These are phyloP conservation scores for Etheostoma perlongum DNA, from an alignment of 2,797 vertebrate genomes.

Conservation along the genomic window DNA sequence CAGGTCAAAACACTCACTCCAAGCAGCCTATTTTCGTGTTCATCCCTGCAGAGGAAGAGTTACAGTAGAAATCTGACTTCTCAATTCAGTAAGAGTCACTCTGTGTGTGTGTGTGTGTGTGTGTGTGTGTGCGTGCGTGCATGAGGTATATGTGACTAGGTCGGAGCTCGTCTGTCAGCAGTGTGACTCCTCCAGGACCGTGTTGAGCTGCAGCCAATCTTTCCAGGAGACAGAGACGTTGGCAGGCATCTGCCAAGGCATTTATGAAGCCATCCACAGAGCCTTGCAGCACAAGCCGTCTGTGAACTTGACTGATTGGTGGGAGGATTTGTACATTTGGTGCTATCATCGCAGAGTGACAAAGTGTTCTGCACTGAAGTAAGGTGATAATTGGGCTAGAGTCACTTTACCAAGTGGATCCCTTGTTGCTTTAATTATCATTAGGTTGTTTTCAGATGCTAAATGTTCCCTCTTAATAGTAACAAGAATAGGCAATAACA, in stretches of 20 bases:
- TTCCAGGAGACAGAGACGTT: constrained; percentile 68
- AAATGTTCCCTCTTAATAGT: constrained; percentile 4
- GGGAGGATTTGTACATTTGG: constrained; percentile 65
- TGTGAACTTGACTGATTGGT: constrained; percentile 67
- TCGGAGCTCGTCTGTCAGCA: constrained; percentile 59
- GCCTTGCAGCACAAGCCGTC: constrained; percentile 74
- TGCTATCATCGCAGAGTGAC: constrained; percentile 43
- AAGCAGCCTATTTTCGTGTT: constrained; percentile 26
- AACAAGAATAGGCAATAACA: background rate
- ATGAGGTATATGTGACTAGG: constrained; percentile 20
- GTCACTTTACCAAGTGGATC: constrained; percentile 37
- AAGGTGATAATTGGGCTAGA: constrained; percentile 69
- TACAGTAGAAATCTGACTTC: constrained; percentile 37
- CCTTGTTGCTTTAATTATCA: constrained; percentile 36
- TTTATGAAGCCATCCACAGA: constrained; percentile 61
- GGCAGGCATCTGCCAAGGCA: constrained; percentile 69
- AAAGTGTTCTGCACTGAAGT: constrained; percentile 42
- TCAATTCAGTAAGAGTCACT: constrained; percentile 22
- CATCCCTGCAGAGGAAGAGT: constrained; percentile 1
- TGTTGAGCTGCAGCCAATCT: constrained; percentile 60
- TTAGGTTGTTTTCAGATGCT: constrained; percentile 8
- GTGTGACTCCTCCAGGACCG: constrained; percentile 58
- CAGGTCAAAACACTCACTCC: constrained; percentile 17
- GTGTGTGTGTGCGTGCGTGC: constrained; percentile 16
- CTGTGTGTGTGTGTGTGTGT: constrained; percentile 9